Conservation (phyloP, 2,113 vertebrate species). For the Haemorhous mexicanus region DNA sequence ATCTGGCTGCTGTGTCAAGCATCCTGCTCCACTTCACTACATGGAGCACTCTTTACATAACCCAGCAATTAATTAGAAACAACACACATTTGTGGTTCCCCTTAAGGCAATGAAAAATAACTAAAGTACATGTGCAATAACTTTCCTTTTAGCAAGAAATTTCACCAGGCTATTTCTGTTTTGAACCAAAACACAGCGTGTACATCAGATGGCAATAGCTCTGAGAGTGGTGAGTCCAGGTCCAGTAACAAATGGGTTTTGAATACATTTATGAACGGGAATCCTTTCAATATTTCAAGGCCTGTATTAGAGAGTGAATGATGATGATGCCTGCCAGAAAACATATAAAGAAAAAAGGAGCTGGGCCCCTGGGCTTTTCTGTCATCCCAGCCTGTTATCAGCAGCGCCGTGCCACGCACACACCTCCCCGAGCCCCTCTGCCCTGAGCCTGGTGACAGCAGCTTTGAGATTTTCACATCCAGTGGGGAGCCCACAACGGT, state of each 20-base stretch:
- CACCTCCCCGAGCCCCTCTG: accelerated
- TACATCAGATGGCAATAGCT: background rate
- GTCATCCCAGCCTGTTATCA: background rate
- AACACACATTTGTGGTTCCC: background rate
- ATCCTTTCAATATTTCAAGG: background rate
- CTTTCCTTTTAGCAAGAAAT: conserved; percentile 6
- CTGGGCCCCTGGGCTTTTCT: background rate
- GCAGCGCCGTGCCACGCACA: accelerated
- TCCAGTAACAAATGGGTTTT: background rate
- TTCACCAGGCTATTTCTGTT: background rate
- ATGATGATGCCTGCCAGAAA: background rate
- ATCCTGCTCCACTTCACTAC: background rate
- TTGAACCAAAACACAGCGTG: background rate
- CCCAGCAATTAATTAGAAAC: conserved; percentile 13
- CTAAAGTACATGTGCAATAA: background rate
- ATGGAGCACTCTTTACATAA: background rate
- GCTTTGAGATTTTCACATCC: background rate
- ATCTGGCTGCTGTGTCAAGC: background rate
- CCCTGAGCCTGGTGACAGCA: background rate
- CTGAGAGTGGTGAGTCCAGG: background rate
- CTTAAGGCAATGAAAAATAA: conserved; percentile 19
- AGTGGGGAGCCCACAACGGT: background rate
- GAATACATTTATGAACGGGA: background rate
- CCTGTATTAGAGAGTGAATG: background rate
- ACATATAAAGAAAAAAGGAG: background rate